phyloP scores from a whole-genome alignment of 2,888 invertebrate genomes.

The Cephus pygmeus region DNA sequence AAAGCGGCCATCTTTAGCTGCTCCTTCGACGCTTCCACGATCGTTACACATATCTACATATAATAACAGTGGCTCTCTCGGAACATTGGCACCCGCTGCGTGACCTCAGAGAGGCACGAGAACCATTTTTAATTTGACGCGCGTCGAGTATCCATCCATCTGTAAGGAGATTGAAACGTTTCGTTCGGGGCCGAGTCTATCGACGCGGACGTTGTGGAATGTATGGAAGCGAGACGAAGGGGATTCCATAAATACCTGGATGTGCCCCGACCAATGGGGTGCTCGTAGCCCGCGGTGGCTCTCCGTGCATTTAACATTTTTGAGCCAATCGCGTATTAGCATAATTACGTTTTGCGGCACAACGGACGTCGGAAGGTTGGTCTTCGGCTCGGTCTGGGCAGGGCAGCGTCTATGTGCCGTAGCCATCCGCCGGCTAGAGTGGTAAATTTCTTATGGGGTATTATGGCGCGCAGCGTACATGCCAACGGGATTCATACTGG shows the following conservation, averaged over 20 bases:
- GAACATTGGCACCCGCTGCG: background rate
- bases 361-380: constrained; percentile 22
- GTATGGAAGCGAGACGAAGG: constrained; percentile 23
- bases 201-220: background rate
- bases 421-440: constrained; percentile 33
- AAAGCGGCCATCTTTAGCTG: constrained; percentile 27
- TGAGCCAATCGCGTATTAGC: constrained; percentile 64
- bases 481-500: constrained; percentile 55
- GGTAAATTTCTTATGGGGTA: constrained; percentile 60
- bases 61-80: background rate
- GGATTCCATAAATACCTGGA: constrained; percentile 55
- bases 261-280: constrained; percentile 14
- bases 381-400: background rate
- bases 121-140: background rate
- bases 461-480: constrained; percentile 55
- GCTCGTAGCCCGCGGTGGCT: constrained; percentile 56
- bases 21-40: constrained; percentile 14
- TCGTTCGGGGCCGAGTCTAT: constrained; percentile 4
- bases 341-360: constrained; percentile 61
- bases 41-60: background rate
- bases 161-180: constrained; percentile 51
- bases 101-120: background rate
- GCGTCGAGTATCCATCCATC: background rate
- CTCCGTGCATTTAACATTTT: constrained; percentile 60
- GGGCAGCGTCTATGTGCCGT: background rate